phyloP scores from a whole-genome alignment of 2,797 vertebrate species.

The Pipistrellus kuhlii region DNA sequence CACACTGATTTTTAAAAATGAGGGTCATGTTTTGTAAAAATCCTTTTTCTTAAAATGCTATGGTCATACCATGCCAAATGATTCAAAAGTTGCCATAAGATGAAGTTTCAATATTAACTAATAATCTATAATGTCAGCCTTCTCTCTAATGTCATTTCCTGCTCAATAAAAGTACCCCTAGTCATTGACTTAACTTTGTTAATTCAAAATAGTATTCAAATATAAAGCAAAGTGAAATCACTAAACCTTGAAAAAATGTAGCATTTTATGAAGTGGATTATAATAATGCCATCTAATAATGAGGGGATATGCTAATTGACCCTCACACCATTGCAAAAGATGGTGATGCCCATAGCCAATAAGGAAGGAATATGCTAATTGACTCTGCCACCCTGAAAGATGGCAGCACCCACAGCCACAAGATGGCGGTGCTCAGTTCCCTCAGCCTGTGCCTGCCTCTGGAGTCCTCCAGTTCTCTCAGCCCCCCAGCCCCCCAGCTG shows the following conservation, averaged over 20 bases:
- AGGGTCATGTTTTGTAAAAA: neutral
- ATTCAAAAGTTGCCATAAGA: neutral
- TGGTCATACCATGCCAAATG: neutral
- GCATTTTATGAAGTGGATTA: constrained; percentile 15
- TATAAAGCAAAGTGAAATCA: neutral
- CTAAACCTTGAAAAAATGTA: neutral
- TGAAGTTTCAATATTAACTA: neutral
- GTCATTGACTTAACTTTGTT: neutral
- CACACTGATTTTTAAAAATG: neutral
- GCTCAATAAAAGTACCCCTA: neutral
- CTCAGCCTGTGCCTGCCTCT: too few relatives aligned
- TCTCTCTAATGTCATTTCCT: neutral
- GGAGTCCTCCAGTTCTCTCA: too few relatives aligned
- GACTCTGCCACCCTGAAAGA: too few relatives aligned
- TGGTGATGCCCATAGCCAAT: too few relatives aligned
- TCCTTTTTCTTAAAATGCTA: constrained; percentile 8
- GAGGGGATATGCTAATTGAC: too few relatives aligned
- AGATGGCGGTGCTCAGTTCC: too few relatives aligned
- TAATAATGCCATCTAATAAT: neutral
- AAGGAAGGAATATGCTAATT: too few relatives aligned
- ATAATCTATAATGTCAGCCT: neutral
- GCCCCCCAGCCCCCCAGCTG: too few relatives aligned
- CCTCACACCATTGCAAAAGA: too few relatives aligned
- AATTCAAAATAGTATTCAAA: neutral
- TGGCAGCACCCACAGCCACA: too few relatives aligned